Evolutionary conservation across 1,140 invertebrate genomes (phyloP), one percentile per base, ranked within the genome.

Genomic region (Ditylenchus dipsaci): DNA sequence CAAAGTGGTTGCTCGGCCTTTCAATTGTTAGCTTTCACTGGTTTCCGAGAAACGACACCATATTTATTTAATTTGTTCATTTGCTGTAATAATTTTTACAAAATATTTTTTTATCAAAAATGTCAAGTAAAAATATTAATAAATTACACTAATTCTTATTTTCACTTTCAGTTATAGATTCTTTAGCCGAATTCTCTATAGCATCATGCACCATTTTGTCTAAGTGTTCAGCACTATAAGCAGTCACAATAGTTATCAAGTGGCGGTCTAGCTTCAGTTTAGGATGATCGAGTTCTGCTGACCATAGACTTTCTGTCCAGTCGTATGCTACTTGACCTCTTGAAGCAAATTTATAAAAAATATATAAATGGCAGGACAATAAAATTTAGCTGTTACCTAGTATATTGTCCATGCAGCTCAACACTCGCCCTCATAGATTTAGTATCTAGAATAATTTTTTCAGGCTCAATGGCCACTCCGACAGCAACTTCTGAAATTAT

Each of bases 271-370:
- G 62, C 47, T 63, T 57, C 19, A 69, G 29, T 57, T 68, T 60
- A 15, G 33, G 33, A 13, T 59, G 58, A 1, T 74, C 72, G 7
- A n/a, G 1, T 43, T 72, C 73, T 27, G 76, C 64, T 9, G 33
- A 57, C 77, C 77, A 78, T 30, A 79, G 30, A 1, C 57, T 38
- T n/a, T 81, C 76, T n/a, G 65, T 77, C 78, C 78, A 80, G 56
- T 77, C 75, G 9, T 81, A 62, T 1, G 76, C 79, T 8, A 80
- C 62, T 62, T 80, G 78, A n/a, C 78, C 78, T 45, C 75, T 78
- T 43, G 63, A 76, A 56, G 61, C 30, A 26, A 17, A 1, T 42
- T 38, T 45, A 9, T 68, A 70, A 27, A 26, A 30, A 68, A 68
- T 69, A 9, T 0, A 1, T 23, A 63, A 19, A 53, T 53, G 49